Conservation (phyloP, 2,797 vertebrate genomes). For the Myripristis jacobus region DNA sequence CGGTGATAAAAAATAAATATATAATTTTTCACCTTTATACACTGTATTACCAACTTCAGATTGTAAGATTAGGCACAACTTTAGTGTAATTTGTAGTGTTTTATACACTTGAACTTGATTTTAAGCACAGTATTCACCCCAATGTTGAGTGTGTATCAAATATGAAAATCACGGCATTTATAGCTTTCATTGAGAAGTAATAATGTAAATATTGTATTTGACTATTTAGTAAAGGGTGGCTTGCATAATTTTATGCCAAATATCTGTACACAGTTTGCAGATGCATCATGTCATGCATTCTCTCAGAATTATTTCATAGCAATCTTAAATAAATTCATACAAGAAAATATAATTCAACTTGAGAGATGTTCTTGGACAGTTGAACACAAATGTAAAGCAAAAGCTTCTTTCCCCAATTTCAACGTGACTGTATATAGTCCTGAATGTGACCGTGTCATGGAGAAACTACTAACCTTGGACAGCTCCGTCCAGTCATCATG, state of each 20-base stretch:
- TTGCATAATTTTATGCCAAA: slow-evolving; percentile 44
- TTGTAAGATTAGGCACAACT: slow-evolving; percentile 25
- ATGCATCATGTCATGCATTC: slow-evolving; percentile 36
- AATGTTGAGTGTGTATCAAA: slow-evolving; percentile 32
- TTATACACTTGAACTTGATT: slow-evolving; percentile 40
- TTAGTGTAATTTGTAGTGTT: slow-evolving; percentile 38
- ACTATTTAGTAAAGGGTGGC: slow-evolving; percentile 31
- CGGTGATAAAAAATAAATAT: neutral
- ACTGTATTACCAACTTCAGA: slow-evolving; percentile 6
- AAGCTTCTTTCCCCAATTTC: neutral
- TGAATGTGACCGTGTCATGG: slow-evolving; percentile 15
- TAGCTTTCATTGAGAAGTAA: slow-evolving; percentile 27
- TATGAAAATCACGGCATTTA: slow-evolving; percentile 19
- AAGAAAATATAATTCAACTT: slow-evolving; percentile 20
- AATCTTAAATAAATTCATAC: slow-evolving; percentile 29
- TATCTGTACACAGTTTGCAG: slow-evolving; percentile 54
- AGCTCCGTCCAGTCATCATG: slow-evolving; percentile 78
- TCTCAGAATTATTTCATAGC: slow-evolving; percentile 42
- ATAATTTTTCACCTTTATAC: too few species aligned
- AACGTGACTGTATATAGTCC: neutral
- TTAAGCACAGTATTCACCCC: slow-evolving; percentile 20
- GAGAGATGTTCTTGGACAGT: neutral
- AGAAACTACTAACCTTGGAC: slow-evolving; percentile 81
- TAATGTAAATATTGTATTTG: slow-evolving; percentile 64
- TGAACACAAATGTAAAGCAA: slow-evolving; percentile 13